phyloP scores from a whole-genome alignment of 1,140 invertebrate species.

The Periplaneta americana region DNA sequence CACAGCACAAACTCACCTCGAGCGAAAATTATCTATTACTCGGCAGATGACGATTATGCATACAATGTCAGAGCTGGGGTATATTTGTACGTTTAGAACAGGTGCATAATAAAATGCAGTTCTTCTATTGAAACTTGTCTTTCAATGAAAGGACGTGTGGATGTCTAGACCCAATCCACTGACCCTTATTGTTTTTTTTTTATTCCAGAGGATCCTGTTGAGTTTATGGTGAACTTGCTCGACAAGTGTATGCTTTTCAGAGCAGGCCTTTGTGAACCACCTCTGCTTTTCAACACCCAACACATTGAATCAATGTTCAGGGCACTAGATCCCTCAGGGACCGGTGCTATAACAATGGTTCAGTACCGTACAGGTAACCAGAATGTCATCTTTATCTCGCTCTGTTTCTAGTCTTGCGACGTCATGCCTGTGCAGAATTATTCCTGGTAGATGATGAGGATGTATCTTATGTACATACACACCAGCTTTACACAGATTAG shows the following conservation, averaged over 20 bases:
- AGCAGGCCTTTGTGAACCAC: slow-evolving; percentile 36
- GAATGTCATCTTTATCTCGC: too few species aligned
- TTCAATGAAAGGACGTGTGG: background rate
- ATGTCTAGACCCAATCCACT: background rate
- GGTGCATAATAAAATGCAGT: background rate
- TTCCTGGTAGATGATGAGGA: background rate
- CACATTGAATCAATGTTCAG: slow-evolving; percentile 35
- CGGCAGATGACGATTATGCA: too few species aligned
- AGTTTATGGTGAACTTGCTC: slow-evolving; percentile 39
- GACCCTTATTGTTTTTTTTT: background rate
- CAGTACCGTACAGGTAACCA: slow-evolving; percentile 33
- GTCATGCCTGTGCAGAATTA: too few species aligned
- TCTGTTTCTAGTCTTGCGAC: too few species aligned
- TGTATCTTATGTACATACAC: too few species aligned
- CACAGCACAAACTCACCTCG: too few species aligned
- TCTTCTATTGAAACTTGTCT: background rate
- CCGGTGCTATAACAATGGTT: slow-evolving; percentile 29
- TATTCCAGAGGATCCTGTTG: slow-evolving; percentile 37
- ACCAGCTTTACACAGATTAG: too few species aligned
- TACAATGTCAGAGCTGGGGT: too few species aligned
- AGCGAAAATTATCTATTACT: too few species aligned
- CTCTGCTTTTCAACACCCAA: slow-evolving; percentile 34
- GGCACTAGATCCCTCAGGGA: slow-evolving; percentile 29
- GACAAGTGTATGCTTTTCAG: slow-evolving; percentile 43
- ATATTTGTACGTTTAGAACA: background rate